Conservation (phyloP, 2,888 invertebrate species). For the Nemapogon koenigi region DNA sequence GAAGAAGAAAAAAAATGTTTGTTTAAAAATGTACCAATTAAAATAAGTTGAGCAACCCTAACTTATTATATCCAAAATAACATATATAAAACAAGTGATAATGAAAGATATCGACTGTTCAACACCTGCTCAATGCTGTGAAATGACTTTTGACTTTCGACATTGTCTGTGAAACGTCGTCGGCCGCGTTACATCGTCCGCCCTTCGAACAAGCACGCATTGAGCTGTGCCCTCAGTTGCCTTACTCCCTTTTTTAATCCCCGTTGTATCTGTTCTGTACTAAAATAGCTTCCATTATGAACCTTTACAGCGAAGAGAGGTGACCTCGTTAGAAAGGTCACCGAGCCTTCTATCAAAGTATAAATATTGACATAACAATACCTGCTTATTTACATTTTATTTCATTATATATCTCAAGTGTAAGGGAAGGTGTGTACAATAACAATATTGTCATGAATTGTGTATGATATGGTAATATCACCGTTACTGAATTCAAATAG, state of each 20-base stretch:
- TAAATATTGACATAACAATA: conserved; percentile 3
- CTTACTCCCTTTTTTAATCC: conserved; percentile 6
- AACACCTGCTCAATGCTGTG: conserved; percentile 2
- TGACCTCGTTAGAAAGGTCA: conserved; percentile 7
- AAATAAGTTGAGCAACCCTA: no score
- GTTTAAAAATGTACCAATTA: no score
- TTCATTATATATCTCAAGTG: no score
- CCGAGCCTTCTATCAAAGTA: conserved; percentile 2
- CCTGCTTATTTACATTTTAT: no score
- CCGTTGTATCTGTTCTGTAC: conserved; percentile 3
- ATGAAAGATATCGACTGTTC: no score
- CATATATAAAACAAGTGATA: no score
- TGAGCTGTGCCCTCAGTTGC: conserved; percentile 3
- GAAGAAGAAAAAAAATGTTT: no score
- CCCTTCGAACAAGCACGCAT: conserved; percentile 5
- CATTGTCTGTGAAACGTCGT: conserved; percentile 3
- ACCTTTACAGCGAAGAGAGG: conserved; percentile 3
- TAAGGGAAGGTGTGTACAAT: no score
- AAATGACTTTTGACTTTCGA: conserved; percentile 8
- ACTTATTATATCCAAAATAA: no score
- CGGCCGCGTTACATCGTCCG: not conserved
- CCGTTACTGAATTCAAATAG: no score
- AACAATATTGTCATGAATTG: conserved; percentile 5
- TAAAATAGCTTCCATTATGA: conserved; percentile 4
- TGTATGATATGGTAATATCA: conserved; percentile 7